Evolutionary conservation across 1,140 invertebrate species (phyloP), one percentile per base, ranked within the genome.

Genomic region (Lamellibrachia luymesi): DNA sequence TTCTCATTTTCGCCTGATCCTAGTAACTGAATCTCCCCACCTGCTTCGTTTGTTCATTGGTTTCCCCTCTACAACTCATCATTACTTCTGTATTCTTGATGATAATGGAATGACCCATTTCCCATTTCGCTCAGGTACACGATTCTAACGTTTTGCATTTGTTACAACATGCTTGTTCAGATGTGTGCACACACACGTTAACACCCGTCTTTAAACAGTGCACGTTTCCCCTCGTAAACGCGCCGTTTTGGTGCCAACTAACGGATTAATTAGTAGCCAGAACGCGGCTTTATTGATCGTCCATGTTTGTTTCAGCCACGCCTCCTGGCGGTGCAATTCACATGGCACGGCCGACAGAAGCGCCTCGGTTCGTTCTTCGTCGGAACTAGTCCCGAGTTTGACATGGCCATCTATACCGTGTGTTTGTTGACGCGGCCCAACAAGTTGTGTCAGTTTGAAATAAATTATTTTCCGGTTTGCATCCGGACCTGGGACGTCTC

Each of bases 351-450:
- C 0, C 96, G 97, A 2, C 97, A 97, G 93, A 99, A 99, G 95
- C 97, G 98, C 1, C 97, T 98, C 0, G 97, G 97, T 50, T 97
- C 97, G 2, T 97, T 99, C 96, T 98, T 98, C 94, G 97, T 99
- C 93, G 98, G 98, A 51, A 98, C 98, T 2, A 98, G 98, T 91
- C 98, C 98, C 0, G 98, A 99, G 96, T 96, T 98, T 93, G 98
- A 99, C 96, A 97, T 99, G 96, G 97, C 98, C 17, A 96, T 98
- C 2, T 99, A 98, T 95, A 98, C 98, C 0, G 97, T 98, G 50
- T 91, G 91, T 51, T n/a, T 91, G 49, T 13, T 91, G 25, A 49
- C 51, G 4, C 17, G 51, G 51, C 91, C 91, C 49, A 91, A 91
- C 51, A 49, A 91, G 51, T n/a, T 50, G 13, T 91, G 91, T 22